Evolutionary conservation across 2,888 invertebrate genomes (phyloP), one percentile per base, ranked within the genome.

Genomic region (Erebia epiphron): DNA sequence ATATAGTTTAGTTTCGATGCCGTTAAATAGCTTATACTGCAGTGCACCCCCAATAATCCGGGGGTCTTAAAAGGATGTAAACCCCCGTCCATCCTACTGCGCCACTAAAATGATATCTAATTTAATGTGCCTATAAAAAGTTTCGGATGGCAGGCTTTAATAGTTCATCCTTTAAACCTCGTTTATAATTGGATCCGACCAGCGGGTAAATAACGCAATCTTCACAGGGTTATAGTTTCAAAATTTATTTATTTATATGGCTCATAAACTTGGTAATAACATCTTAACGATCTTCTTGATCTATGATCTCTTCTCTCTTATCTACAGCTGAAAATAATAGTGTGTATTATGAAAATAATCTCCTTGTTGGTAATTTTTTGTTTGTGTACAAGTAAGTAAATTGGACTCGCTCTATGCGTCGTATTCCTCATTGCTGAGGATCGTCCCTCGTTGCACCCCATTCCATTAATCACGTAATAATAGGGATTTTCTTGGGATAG

Each of bases 81-180:
- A 76, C 72, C 68, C 66, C 61, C 73, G 70, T 70, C 70, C 69
- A 71, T 73, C 71, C 73, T 73, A 75, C 67, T 73, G 68, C 75
- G 69, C 69, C 68, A 74, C 73, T 73, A 76, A 75, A 76, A 75
- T 76, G 67, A 75, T 76, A 75, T 74, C 74, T 73, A 72, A 74
- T 74, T 76, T 76, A 73, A 75, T 76, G 70, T 62, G 66, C 60
- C 58, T 73, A 71, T 76, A 74, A 76, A 76, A 76, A 73, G 71
- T 75, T 75, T 74, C 68, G 69, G 70, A 72, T 72, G 73, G 69
- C 71, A 62, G 65, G 65, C 68, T 73, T 73, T 69, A 74, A 73
- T 76, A 74, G 75, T 76, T 74, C 71, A 73, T 75, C 71, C 71
- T 75, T 70, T 79, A 75, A 77, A 79, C 70, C 71, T 61, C 50